Base-by-base conservation (phyloP, 2,797 vertebrate species). In the Hemitrygon akajei region DNA sequence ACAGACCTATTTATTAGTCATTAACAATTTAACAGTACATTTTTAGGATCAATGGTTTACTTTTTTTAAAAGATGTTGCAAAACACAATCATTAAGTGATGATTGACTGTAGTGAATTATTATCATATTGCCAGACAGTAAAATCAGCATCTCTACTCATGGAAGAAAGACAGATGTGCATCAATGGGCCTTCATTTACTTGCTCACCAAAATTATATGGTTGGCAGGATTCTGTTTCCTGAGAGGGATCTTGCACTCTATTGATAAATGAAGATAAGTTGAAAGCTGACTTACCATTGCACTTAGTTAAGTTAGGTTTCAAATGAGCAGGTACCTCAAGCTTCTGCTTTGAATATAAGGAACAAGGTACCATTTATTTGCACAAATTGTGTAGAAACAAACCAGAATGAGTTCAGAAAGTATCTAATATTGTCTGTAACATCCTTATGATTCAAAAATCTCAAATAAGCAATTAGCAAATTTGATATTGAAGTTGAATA, bases 231-330 rank as follows among this genome's bases (percentile, higher is more conserved):
- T 89, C 58, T 89, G 86, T 89, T 89, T 66, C 86, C 86, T 34
- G 37, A 89, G 60, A 89, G 60, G 86, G 60, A 89, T 34, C 58
- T 87, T 66, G 84, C 86, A 89, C 86, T 60, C 60, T 89, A 89
- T 89, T 89, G n/a, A 66, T 89, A 89, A 66, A 60, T 89, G 86
- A 37, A 89, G 86, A 87, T 87, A 63, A 60, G 84, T n/a, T 89
- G 86, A 89, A 89, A 89, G n/a, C 30, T 30, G 30, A 34, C 60
- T 89, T 63, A 66, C 60, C 86, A 89, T 66, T 89, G n/a, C 86
- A 89, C n/a, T 89, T 66, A 63, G 86, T 89, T 89, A 34, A 66
- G 60, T 89, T 66, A 89, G 16, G 34, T 16, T 22, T 60, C 60
- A 89, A 89, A 34, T 66, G 58, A 66, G n/a, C 60, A 34, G 47